Percentiles rank a stretch among this genome's conserved stretches.
Evolutionary conservation across 2,113 vertebrate genomes (phyloP).

Genomic region (Anseranas semipalmata): DNA sequence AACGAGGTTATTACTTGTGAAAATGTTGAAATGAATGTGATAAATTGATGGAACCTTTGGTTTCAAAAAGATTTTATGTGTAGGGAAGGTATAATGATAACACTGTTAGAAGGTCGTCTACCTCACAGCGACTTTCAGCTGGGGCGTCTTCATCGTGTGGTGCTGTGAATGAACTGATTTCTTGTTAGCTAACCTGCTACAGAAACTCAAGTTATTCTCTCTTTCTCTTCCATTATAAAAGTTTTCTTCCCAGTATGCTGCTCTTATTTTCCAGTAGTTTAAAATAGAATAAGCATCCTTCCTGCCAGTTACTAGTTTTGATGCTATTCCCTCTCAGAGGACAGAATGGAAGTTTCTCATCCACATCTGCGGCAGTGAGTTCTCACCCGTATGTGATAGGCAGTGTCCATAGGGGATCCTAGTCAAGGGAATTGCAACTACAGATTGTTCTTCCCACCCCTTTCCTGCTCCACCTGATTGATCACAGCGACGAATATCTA

Average conservation of each 20-base stretch:
- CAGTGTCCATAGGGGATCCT: neutral
- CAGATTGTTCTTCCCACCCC: neutral
- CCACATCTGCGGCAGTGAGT: fast-evolving
- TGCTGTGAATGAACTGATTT: neutral
- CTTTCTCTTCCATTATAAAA: neutral
- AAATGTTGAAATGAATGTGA: neutral
- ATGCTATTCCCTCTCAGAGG: neutral
- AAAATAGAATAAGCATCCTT: neutral
- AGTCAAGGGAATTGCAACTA: neutral
- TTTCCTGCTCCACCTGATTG: neutral
- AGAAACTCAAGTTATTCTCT: neutral
- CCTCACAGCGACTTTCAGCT: fast-evolving
- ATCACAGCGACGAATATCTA: neutral
- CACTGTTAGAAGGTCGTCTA: neutral
- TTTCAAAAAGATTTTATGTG: neutral
- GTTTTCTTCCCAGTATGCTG: neutral
- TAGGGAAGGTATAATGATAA: neutral
- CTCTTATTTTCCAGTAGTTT: neutral
- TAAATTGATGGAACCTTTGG: neutral
- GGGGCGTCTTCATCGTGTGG: fast-evolving
- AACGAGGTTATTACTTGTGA: neutral
- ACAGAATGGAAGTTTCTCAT: neutral
- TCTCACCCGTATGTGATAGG: neutral
- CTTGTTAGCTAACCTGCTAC: fast-evolving
- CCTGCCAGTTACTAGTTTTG: neutral